Percentiles rank a stretch among this genome's conserved stretches.
phyloP scores from a whole-genome alignment of 2,797 vertebrate species.

The Anabacerthia variegaticeps region DNA sequence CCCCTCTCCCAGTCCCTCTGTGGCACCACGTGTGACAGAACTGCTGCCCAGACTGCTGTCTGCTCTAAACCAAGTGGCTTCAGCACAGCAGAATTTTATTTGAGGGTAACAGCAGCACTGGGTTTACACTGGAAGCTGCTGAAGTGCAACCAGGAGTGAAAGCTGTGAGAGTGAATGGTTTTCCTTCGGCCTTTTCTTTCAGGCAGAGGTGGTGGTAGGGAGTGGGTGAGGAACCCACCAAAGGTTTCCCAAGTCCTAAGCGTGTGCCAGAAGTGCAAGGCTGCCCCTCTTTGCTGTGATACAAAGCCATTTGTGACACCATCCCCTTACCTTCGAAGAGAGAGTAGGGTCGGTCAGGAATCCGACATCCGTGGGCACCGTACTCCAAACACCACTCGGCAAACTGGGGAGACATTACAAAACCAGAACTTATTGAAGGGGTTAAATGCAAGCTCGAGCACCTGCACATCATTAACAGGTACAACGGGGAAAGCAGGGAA shows the following conservation, averaged over 20 bases:
- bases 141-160: not conserved
- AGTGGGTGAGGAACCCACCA: not conserved
- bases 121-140: not conserved
- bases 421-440: not conserved
- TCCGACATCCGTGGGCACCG: conserved; percentile 93
- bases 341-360: conserved; percentile 96
- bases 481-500: not conserved
- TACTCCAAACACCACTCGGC: conserved; percentile 98
- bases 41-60: not conserved
- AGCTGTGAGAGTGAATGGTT: not conserved
- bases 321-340: conserved; percentile 94
- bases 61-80: not conserved
- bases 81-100: not conserved
- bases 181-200: not conserved
- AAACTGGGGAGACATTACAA: conserved; percentile 79
- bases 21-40: not conserved
- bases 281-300: not conserved
- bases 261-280: not conserved
- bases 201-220: not conserved
- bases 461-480: not conserved
- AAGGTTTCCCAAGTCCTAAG: not conserved
- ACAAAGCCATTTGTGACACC: not conserved
- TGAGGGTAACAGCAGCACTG: not conserved
- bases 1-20: not conserved
- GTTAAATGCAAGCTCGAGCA: not conserved